Evolutionary conservation across 2,113 vertebrate species (phyloP).

Genomic region (Tragelaphus buxtoni): DNA sequence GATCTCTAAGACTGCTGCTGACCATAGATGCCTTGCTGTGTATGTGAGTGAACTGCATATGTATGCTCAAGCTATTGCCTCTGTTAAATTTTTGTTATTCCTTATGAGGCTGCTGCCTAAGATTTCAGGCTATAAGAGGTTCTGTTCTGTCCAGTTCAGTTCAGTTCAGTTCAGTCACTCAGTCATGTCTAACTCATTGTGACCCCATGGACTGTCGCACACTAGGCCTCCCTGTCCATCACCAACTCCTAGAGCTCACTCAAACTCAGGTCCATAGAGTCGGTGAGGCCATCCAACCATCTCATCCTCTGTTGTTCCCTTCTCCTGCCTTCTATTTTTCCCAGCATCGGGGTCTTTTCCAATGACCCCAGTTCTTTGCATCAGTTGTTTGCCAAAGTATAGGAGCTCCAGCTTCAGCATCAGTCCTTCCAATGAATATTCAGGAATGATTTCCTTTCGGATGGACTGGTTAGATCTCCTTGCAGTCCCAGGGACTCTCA

Average conservation of each 20-base stretch:
- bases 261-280: neutral
- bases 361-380: neutral
- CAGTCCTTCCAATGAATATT: neutral
- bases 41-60: neutral
- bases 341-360: neutral
- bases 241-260: neutral
- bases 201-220: neutral
- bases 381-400: neutral
- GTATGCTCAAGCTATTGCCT: neutral
- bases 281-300: accelerated
- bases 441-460: neutral
- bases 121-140: neutral
- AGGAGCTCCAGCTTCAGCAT: neutral
- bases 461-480: neutral
- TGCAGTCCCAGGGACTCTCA: neutral
- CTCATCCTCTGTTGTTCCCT: neutral
- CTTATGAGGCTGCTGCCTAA: neutral
- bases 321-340: neutral
- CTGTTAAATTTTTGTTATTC: neutral
- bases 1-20: neutral
- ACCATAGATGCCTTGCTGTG: neutral
- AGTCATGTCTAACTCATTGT: neutral
- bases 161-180: neutral
- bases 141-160: neutral
- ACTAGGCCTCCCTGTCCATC: neutral